Percentiles rank a stretch among this genome's conserved stretches.
Evolutionary conservation across 2,113 vertebrate species (phyloP).

Genomic region (Paradoxurus hermaphroditus): DNA sequence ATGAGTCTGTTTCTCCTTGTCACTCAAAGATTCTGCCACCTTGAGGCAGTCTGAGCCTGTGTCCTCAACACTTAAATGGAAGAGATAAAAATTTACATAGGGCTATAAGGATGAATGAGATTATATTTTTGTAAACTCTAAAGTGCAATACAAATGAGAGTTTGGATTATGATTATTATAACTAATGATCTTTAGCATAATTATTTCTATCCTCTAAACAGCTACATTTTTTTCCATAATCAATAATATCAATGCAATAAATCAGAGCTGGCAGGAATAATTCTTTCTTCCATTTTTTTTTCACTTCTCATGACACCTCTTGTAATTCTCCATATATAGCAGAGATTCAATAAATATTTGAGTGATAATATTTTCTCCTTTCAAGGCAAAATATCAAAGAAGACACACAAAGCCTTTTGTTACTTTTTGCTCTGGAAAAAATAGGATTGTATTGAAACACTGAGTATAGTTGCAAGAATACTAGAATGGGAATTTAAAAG

Average conservation of each 20-base stretch:
- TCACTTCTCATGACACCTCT: neutral
- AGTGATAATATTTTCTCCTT: conserved; percentile 31
- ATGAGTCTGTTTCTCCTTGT: neutral
- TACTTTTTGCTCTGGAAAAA: neutral
- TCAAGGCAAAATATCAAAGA: neutral
- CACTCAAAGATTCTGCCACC: neutral
- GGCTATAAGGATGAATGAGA: neutral
- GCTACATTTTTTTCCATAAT: neutral
- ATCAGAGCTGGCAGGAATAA: neutral
- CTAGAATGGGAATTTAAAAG: neutral
- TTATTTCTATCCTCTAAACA: neutral
- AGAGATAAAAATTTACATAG: neutral
- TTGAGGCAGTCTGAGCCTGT: neutral
- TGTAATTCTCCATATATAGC: conserved; percentile 9
- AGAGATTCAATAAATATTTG: neutral
- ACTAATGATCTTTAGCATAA: neutral
- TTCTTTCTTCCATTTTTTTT: neutral
- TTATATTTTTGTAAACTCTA: neutral
- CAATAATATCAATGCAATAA: neutral
- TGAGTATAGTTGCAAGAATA: neutral
- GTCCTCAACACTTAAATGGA: neutral
- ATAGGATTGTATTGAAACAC: neutral
- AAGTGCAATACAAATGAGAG: neutral
- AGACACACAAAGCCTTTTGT: neutral
- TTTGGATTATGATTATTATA: neutral